These are phyloP conservation scores for Teinopalpus imperialis DNA, from an alignment of 2,888 invertebrate species.

Conservation along the genomic window DNA sequence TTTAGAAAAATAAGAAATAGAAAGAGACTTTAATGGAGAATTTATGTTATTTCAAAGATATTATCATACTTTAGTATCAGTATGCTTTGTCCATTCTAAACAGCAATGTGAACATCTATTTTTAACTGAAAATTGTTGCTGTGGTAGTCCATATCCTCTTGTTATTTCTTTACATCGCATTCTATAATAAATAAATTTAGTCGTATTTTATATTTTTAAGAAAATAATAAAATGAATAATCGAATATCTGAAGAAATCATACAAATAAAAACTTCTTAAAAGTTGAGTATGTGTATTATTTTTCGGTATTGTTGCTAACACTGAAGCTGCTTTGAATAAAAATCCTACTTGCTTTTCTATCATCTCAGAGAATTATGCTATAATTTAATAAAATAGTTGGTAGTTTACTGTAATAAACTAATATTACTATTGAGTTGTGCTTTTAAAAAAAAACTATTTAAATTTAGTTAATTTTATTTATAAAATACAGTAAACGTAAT, in stretches of 20 bases:
- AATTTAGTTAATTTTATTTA: too few relatives aligned
- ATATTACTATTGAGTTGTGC: too few relatives aligned
- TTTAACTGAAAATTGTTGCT: constrained; percentile 55
- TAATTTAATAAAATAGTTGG: too few relatives aligned
- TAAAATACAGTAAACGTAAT: too few relatives aligned
- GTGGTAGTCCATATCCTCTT: constrained; percentile 54
- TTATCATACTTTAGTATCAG: constrained; percentile 48
- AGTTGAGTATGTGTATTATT: constrained; percentile 37
- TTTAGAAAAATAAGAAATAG: too few relatives aligned
- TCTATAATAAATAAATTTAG: constrained; percentile 37
- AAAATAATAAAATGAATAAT: neutral
- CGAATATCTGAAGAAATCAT: constrained; percentile 37
- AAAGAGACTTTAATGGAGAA: too few relatives aligned
- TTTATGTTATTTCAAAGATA: neutral
- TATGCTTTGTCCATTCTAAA: constrained; percentile 54
- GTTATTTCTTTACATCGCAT: constrained; percentile 59
- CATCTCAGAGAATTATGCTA: constrained; percentile 36
- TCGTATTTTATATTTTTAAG: neutral
- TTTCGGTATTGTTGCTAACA: constrained; percentile 35
- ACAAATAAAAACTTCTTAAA: constrained; percentile 67
- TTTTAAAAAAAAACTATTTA: too few relatives aligned
- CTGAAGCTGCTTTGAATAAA: constrained; percentile 52
- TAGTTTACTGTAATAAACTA: too few relatives aligned
- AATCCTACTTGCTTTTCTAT: constrained; percentile 56
- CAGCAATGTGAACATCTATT: constrained; percentile 60